Percentiles rank a stretch among this genome's conserved stretches.
These are phyloP conservation scores for Drosophila mojavensis DNA, from an alignment of 1,140 invertebrate species.

Conservation along the genomic window DNA sequence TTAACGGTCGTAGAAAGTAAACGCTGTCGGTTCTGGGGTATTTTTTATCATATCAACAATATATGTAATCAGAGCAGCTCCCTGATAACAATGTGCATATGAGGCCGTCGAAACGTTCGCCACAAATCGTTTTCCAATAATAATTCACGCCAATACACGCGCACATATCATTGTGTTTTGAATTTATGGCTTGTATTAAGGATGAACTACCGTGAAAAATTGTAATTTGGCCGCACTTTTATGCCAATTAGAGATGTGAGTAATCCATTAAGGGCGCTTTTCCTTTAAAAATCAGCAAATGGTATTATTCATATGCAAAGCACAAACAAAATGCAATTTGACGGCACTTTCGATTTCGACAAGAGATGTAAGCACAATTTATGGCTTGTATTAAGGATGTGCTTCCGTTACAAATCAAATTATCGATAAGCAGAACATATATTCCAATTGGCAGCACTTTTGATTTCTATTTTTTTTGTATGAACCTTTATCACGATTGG, in stretches of 20 bases:
- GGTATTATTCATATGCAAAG: conserved; percentile 21
- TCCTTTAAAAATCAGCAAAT: conserved; percentile 29
- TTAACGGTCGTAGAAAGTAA: conserved; percentile 58
- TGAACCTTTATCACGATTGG: conserved; percentile 35
- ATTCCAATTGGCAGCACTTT: conserved; percentile 38
- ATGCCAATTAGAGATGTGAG: background rate
- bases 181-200: conserved; percentile 24
- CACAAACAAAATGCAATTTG: conserved; percentile 19
- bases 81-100: conserved; percentile 61
- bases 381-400: conserved; percentile 1
- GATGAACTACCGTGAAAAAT: conserved; percentile 40
- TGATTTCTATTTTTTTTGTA: conserved; percentile 17
- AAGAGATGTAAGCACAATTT: too few species aligned
- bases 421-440: conserved; percentile 11
- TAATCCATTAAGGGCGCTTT: conserved; percentile 11
- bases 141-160: background rate
- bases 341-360: conserved; percentile 28
- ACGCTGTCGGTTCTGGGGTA: conserved; percentile 19
- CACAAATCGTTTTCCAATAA: conserved; percentile 36
- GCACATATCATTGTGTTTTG: background rate
- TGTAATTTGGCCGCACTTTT: conserved; percentile 37
- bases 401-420: conserved; percentile 47
- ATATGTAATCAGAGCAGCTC: conserved; percentile 61
- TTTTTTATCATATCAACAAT: conserved; percentile 61
- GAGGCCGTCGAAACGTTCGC: conserved; percentile 20